A percentile compares a stretch with the other conserved stretches of the same genome.
Conservation (phyloP, 2,888 invertebrate species). For the Drosophila maculinotata region DNA sequence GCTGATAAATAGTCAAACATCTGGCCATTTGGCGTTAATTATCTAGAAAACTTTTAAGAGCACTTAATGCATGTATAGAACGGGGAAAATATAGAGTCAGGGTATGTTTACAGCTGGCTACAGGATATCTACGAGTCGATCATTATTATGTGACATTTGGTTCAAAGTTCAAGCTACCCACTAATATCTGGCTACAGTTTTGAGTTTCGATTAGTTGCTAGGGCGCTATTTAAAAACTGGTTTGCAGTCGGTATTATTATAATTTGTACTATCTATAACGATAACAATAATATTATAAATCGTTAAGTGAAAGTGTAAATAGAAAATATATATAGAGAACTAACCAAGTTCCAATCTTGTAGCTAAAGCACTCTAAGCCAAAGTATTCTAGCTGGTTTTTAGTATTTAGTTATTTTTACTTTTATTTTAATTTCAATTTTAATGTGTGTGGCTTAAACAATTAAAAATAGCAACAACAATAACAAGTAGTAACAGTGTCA, state of each 20-base stretch:
- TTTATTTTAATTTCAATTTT: constrained; percentile 12
- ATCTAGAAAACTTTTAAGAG: constrained; percentile 1
- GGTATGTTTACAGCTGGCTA: neutral
- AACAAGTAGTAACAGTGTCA: constrained; percentile 37
- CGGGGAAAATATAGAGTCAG: neutral
- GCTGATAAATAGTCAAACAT: constrained; percentile 11
- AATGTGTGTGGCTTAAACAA: constrained; percentile 34
- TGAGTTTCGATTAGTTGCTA: neutral
- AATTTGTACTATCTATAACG: constrained; percentile 7
- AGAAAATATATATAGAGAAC: neutral
- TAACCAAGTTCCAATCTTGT: neutral
- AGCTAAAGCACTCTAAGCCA: too few species aligned
- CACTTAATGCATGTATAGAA: neutral
- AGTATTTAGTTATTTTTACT: neutral
- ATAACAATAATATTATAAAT: neutral
- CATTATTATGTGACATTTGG: neutral
- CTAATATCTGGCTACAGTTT: constrained; percentile 11
- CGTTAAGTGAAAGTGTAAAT: constrained; percentile 22
- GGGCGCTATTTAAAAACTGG: constrained; percentile 2
- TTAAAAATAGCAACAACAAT: constrained; percentile 37
- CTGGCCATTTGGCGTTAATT: constrained; percentile 3
- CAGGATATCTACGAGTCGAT: constrained; percentile 13
- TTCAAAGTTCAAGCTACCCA: constrained; percentile 5
- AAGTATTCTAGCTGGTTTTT: constrained; percentile 25
- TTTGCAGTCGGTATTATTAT: neutral